Evolutionary conservation across 2,113 vertebrate species (phyloP), one percentile per base, ranked within the genome.

Genomic region (Pygoscelis antarcticus): DNA sequence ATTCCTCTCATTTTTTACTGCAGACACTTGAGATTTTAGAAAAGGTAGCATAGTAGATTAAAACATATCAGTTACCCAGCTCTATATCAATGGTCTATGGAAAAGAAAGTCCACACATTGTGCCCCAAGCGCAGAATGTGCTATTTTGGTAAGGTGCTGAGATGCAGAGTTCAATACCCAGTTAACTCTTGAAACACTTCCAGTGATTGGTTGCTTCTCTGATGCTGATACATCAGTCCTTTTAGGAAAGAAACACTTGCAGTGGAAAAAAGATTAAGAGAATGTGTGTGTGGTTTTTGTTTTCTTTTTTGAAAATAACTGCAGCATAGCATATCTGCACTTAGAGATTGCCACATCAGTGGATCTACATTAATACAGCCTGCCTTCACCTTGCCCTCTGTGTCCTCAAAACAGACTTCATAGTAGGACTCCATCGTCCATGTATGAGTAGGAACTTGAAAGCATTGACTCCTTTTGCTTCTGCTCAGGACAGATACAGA

Each of bases 61-160:
- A 81, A 64, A 64, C 58, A 8, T 82, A 36, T 26, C 27, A 55
- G n/a, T 65, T 65, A 34, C 7, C 1, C 13, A 38, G 22, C 26
- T 86, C 36, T 57, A 1, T 8, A 91, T 46, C 32, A 52, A 16
- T 25, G 26, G 15, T 29, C 13, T 49, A 38, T 58, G 36, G 27
- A 54, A 66, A 62, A 86, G 11, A 9, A 47, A 20, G 20, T 61
- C 55, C 11, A 4, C 22, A 5, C 1, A 0, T 17, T 26, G 22
- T 40, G 38, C 15, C 60, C 40, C 0, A 0, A 32, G 38, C 2
- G 0, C 27, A 38, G 29, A 58, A 40, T 20, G 22, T 71, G 42
- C 30, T 40, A 32, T 13, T 89, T n/a, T 10, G 30, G 14, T 30
- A 60, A 72, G 65, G 30, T 55, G 14, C 54, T 64, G 49, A 65